Conservation (phyloP, 2,797 vertebrate species). For the Silurus lanzhouensis region DNA sequence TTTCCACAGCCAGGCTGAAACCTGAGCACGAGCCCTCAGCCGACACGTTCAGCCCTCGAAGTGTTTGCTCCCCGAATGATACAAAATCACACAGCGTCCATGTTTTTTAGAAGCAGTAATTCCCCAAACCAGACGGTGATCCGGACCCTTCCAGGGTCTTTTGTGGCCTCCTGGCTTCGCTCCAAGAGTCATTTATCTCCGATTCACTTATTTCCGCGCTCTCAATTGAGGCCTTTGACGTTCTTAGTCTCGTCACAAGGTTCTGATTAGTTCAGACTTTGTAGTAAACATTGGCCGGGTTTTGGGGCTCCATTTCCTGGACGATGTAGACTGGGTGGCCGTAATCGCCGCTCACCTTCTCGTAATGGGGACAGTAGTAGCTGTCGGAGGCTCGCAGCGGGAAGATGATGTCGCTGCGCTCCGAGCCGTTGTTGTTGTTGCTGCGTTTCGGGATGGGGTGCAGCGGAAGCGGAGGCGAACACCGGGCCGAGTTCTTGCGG, state of each 20-base stretch:
- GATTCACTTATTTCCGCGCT: constrained; percentile 20
- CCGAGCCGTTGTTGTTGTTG: constrained; percentile 89
- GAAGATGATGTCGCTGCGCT: constrained; percentile 94
- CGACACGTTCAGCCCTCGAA: constrained; percentile 25
- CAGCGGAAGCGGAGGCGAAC: constrained; percentile 86
- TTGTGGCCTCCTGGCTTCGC: constrained; percentile 14
- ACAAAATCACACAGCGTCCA: constrained; percentile 27
- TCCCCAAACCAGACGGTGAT: constrained; percentile 17
- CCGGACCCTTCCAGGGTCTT: constrained; percentile 2
- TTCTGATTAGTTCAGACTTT: constrained; percentile 77
- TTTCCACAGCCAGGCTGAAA: constrained; percentile 28
- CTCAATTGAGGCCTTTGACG: constrained; percentile 12
- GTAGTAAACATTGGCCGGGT: constrained; percentile 92
- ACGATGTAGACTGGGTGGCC: constrained; percentile 97
- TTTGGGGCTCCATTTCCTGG: constrained; percentile 95
- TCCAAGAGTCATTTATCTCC: constrained; percentile 37
- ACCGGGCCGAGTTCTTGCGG: constrained; percentile 83
- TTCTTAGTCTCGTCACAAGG: constrained; percentile 11
- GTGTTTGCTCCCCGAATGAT: constrained; percentile 22
- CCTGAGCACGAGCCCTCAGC: constrained; percentile 13
- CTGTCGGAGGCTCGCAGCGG: constrained; percentile 89
- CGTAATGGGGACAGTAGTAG: constrained; percentile 94
- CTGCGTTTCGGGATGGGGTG: constrained; percentile 89
- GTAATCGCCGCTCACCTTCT: constrained; percentile 94
- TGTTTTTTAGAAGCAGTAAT: constrained; percentile 25